phyloP scores from a whole-genome alignment of 2,797 vertebrate genomes.

The Microctenopoma stevenorrisi region DNA sequence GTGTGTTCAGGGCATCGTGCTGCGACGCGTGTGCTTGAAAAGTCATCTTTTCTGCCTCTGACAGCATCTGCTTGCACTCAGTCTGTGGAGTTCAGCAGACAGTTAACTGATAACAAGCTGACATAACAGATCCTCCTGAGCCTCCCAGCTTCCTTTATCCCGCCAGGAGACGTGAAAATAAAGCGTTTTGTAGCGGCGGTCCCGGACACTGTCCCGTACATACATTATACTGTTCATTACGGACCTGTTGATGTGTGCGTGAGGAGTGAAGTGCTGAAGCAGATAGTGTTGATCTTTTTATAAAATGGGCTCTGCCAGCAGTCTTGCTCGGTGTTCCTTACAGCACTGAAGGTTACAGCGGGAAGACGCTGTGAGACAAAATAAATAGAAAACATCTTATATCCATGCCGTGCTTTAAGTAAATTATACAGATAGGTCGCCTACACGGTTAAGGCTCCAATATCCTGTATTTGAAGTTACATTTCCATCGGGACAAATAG shows the following conservation, averaged over 20 bases:
- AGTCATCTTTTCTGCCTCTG: no score
- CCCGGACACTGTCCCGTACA: slow-evolving; percentile 12
- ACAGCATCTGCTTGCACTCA: background rate
- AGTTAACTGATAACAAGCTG: slow-evolving; percentile 54
- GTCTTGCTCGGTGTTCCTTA: slow-evolving; percentile 65
- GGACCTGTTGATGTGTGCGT: slow-evolving; percentile 12
- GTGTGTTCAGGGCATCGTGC: no score
- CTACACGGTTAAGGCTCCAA: no score
- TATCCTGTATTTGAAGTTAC: no score
- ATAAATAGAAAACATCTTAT: no score
- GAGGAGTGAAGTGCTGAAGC: slow-evolving; percentile 10
- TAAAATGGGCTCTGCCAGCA: slow-evolving; percentile 77
- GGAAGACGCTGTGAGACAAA: background rate
- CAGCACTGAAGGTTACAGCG: slow-evolving; percentile 30
- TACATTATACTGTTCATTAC: slow-evolving; percentile 15
- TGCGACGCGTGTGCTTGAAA: no score
- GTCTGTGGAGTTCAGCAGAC: slow-evolving; percentile 14
- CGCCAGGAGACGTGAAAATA: slow-evolving; percentile 60
- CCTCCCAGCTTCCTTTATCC: slow-evolving; percentile 12
- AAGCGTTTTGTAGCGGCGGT: slow-evolving; percentile 18
- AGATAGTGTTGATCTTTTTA: slow-evolving; percentile 76
- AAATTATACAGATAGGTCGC: no score
- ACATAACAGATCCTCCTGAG: slow-evolving; percentile 56
- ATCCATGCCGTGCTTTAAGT: no score
- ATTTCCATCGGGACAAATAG: no score